Conservation (phyloP, 1,140 invertebrate genomes). For the Trichomalopsis sarcophagae region DNA sequence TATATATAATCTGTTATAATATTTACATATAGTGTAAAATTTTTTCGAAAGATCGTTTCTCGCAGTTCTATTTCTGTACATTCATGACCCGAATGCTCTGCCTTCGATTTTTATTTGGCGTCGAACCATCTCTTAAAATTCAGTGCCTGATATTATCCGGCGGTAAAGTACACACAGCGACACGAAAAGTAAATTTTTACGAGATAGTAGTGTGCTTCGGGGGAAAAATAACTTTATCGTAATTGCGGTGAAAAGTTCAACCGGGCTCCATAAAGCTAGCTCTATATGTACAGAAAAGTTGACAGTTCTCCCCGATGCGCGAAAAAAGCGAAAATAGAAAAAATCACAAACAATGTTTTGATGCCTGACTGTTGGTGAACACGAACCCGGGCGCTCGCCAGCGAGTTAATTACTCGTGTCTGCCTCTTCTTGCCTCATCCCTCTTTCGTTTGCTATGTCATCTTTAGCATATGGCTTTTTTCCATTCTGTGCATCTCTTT, state of each 20-base stretch:
- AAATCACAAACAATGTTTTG: constrained; percentile 22
- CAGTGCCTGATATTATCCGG: background rate
- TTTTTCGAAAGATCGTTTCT: too few species aligned
- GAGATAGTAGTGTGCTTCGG: background rate
- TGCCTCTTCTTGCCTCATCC: too few species aligned
- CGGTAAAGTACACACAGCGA: too few species aligned
- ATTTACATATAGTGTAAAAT: too few species aligned
- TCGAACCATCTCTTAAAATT: background rate
- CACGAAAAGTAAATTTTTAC: background rate
- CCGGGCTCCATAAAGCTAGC: background rate
- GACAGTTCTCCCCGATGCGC: background rate
- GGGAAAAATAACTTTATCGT: background rate
- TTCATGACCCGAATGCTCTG: too few species aligned
- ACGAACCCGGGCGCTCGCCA: background rate
- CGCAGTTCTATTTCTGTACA: too few species aligned
- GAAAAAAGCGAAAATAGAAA: background rate
- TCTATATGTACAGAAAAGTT: background rate
- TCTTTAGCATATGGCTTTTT: background rate
- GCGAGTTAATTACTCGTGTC: constrained; percentile 22
- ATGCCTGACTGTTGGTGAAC: background rate
- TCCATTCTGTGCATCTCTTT: constrained; percentile 10
- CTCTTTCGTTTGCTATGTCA: constrained; percentile 40
- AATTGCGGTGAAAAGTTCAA: background rate
- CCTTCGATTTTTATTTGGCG: too few species aligned
- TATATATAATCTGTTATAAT: too few species aligned